Evolutionary conservation across 2,113 vertebrate genomes (phyloP), one percentile per base, ranked within the genome.

Genomic region (Oceanites oceanicus): DNA sequence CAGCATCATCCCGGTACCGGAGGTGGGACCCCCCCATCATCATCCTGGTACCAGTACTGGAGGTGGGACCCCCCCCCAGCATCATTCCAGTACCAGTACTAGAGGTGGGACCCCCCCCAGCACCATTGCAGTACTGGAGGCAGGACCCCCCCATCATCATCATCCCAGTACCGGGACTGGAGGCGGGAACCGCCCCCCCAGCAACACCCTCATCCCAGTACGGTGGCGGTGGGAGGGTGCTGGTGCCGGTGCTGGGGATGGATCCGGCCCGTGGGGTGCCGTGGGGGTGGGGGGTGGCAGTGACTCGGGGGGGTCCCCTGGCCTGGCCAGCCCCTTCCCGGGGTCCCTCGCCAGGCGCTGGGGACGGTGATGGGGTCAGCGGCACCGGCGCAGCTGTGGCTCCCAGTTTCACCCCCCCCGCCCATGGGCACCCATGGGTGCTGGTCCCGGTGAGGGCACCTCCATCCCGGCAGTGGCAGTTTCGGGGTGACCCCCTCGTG

Each of bases 401-500:
- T 29, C 18, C 52, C 7, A 3, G 29, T 30, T 56, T 42, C 4
- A 6, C 2, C 42, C 32, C 42, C 27, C 40, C 22, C 71, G 15
- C 52, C 38, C 6, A 1, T 25, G 40, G 23, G 72, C 23, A 21
- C 53, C 34, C 13, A 6, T 22, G 55, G 44, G 25, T 30, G 73
- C 42, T 17, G 56, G 19, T 29, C 34, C 26, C 6, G 2, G 40
- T 3, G 10, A 22, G 40, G 18, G 17, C 52, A 19, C 55, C 56
- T 20, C 14, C 52, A 15, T 22, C 17, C 11, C 12, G 3, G 29
- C 42, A 59, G 38, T 16, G 11, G 2, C 8, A 0, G 22, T n/a
- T 74, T 74, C 1, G 17, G 36, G 44, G 75, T 19, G 75, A 19
- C 20, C 53, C 34, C n/a, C 42, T 32, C 3, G 6, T 2, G 16